These are phyloP conservation scores for Philaenus spumarius DNA, from an alignment of 1,140 invertebrate species.

Conservation along the genomic window DNA sequence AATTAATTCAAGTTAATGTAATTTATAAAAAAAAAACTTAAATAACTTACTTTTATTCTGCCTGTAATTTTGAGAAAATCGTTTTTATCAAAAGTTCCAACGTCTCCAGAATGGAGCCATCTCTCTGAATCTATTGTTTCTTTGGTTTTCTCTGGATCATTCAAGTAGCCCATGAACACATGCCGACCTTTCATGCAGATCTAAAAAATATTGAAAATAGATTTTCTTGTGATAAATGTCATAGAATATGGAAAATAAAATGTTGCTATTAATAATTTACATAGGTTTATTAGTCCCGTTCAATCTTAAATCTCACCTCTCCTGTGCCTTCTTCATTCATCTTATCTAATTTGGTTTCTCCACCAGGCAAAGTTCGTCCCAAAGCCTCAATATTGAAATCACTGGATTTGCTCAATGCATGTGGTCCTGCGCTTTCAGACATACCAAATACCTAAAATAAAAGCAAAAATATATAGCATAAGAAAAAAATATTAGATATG, in stretches of 20 bases:
- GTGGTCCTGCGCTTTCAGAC: conserved; percentile 75
- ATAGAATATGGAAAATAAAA: neutral
- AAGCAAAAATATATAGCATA: no score
- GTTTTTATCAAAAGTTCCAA: conserved; percentile 67
- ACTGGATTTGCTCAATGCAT: conserved; percentile 46
- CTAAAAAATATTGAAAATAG: conserved; percentile 31
- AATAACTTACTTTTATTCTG: conserved; percentile 59
- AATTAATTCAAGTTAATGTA: no score
- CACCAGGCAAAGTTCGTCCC: conserved; percentile 55
- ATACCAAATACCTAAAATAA: conserved; percentile 66
- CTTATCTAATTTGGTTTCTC: conserved; percentile 58
- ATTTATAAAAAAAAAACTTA: no score
- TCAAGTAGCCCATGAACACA: conserved; percentile 87
- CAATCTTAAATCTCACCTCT: conserved; percentile 60
- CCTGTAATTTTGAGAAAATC: conserved; percentile 76
- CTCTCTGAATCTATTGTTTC: conserved; percentile 65
- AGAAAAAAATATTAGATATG: neutral
- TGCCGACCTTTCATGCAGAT: conserved; percentile 70
- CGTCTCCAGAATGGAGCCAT: conserved; percentile 76
- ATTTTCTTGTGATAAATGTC: no score
- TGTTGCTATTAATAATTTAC: neutral
- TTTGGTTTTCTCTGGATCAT: conserved; percentile 63
- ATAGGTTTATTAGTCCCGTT: no score
- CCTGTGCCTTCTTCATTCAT: conserved; percentile 64
- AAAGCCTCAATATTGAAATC: conserved; percentile 55